These are phyloP conservation scores for Puntigrus tetrazona DNA, from an alignment of 2,113 vertebrate genomes.

Conservation along the genomic window DNA sequence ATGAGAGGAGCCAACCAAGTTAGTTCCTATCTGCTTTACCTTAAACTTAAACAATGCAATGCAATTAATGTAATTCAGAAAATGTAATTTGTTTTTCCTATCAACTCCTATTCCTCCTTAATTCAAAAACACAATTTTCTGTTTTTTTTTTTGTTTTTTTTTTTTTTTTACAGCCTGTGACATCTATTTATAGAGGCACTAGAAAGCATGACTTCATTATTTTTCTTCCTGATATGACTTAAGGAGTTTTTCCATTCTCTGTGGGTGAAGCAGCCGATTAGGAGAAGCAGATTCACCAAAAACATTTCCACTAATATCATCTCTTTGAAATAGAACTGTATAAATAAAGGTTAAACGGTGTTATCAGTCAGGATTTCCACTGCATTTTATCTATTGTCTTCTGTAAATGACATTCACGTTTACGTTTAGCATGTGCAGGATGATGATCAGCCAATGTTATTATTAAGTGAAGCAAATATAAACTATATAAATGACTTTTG, in stretches of 20 bases:
- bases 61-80: neutral
- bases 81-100: neutral
- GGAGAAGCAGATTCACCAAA: constrained; percentile 24
- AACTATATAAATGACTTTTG: too few species aligned
- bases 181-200: constrained; percentile 38
- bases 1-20: neutral
- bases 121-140: neutral
- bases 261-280: constrained; percentile 53
- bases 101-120: neutral
- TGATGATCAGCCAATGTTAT: too few species aligned
- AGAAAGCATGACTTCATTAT: constrained; percentile 42
- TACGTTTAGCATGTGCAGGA: too few species aligned
- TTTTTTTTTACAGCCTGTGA: neutral
- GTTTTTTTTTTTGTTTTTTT: too few species aligned
- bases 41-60: neutral
- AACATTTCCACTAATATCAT: constrained; percentile 42
- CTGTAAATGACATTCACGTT: neutral
- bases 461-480: too few species aligned
- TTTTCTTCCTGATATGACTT: constrained; percentile 39
- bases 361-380: neutral
- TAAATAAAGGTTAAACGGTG: neutral
- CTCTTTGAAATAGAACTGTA: constrained; percentile 37
- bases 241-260: constrained; percentile 36
- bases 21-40: neutral
- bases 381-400: neutral